phyloP scores from a whole-genome alignment of 2,888 invertebrate species.

The Epinotia demarniana region DNA sequence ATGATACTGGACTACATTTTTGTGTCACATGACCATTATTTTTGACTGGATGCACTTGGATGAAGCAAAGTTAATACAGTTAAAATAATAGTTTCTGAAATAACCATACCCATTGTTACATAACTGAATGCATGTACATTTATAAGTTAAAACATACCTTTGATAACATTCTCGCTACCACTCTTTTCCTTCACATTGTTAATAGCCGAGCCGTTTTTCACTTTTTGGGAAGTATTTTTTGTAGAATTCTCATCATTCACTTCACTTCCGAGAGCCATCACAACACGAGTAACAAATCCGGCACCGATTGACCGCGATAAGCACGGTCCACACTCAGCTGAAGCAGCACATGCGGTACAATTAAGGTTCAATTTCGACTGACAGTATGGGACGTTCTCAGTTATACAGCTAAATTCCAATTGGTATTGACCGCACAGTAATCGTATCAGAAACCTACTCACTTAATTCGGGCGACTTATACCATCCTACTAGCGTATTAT shows the following conservation, averaged over 20 bases:
- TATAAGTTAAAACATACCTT: slow-evolving; percentile 72
- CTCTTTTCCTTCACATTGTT: slow-evolving; percentile 76
- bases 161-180: slow-evolving; percentile 74
- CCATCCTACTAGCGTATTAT: neutral
- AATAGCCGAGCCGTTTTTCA: slow-evolving; percentile 79
- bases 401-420: slow-evolving; percentile 44
- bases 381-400: slow-evolving; percentile 54
- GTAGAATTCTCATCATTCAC: slow-evolving; percentile 83
- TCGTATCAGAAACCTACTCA: slow-evolving; percentile 15
- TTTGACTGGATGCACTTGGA: slow-evolving; percentile 54
- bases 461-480: slow-evolving; percentile 32
- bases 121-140: slow-evolving; percentile 79
- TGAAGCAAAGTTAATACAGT: slow-evolving; percentile 51
- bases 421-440: slow-evolving; percentile 12
- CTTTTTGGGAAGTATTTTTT: slow-evolving; percentile 79
- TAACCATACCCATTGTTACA: slow-evolving; percentile 76
- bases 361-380: slow-evolving; percentile 80
- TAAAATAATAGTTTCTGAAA: slow-evolving; percentile 56
- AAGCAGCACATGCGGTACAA: slow-evolving; percentile 82
- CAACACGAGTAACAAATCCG: slow-evolving; percentile 83
- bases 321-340: slow-evolving; percentile 82
- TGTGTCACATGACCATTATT: slow-evolving; percentile 70
- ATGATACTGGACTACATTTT: slow-evolving; percentile 49
- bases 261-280: slow-evolving; percentile 85
- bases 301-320: slow-evolving; percentile 80